phyloP scores from a whole-genome alignment of 2,113 vertebrate species.

The Cyprinodon tularosa region DNA sequence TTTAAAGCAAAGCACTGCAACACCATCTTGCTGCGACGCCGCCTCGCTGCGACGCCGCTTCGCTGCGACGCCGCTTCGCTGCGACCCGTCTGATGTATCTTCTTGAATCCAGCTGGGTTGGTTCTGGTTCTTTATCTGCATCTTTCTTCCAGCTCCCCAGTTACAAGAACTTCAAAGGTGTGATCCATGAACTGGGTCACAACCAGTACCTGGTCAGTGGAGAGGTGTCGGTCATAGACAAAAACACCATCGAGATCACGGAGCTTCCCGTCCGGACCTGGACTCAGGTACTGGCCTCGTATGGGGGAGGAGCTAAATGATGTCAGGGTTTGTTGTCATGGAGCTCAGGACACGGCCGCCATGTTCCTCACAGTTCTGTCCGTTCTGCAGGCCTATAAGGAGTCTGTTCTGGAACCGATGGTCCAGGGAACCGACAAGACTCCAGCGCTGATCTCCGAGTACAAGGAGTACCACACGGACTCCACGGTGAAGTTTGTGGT shows the following conservation, averaged over 20 bases:
- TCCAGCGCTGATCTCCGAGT: constrained; percentile 94
- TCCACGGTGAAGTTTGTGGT: constrained; percentile 97
- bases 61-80: no score
- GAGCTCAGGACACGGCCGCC: not conserved
- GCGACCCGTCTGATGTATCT: no score
- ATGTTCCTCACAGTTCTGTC: not conserved
- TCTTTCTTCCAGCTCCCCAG: constrained; percentile 87
- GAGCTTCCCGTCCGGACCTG: constrained; percentile 97
- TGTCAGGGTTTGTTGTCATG: no score
- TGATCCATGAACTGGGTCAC: constrained; percentile 94
- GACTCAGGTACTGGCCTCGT: constrained; percentile 87
- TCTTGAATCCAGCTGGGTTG: no score
- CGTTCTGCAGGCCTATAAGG: constrained; percentile 89
- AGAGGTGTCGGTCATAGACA: constrained; percentile 94
- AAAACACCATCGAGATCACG: constrained; percentile 96
- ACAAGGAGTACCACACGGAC: constrained; percentile 98
- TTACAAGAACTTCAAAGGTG: constrained; percentile 97
- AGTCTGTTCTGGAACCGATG: constrained; percentile 98
- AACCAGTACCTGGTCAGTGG: constrained; percentile 97
- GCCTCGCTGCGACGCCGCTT: no score
- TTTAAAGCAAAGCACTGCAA: no score
- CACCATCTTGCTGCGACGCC: no score
- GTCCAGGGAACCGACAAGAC: constrained; percentile 96
- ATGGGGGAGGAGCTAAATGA: no score
- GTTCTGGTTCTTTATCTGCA: not conserved